Evolutionary conservation across 2,797 vertebrate species (phyloP), one percentile per base, ranked within the genome.

Genomic region (Lagodon rhomboides): DNA sequence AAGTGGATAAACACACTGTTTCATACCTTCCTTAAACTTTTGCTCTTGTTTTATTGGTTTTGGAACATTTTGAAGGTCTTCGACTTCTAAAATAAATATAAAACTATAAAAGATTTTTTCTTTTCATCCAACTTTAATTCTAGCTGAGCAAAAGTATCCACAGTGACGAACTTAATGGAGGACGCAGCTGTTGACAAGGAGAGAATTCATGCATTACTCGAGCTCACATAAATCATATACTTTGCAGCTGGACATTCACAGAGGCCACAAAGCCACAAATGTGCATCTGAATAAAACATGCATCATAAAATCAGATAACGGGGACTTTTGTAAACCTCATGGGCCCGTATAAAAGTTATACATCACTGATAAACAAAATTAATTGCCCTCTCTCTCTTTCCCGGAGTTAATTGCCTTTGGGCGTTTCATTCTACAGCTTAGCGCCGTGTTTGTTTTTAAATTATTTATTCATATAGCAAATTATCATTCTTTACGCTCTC

Each of bases 361-460:
- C 70, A 90, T 92, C 82, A 63, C 73, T 53, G 71, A 90, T 87
- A 91, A 92, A 89, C 84, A 83, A 68, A 89, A 84, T 87, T 73
- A 91, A 94, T 90, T 86, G 80, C 80, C 70, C 80, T 86, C 79
- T 87, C 79, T 87, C 82, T 58, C 71, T 82, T 79, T 86, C 72
- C 73, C 38, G 1, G 13, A 85, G 71, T 91, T 89, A 89, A 90
- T 90, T 87, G 90, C 81, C 85, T 90, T 73, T 73, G 79, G 75
- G 78, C 38, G 30, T 85, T 77, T 82, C 54, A 78, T 74, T 70
- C 68, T 68, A 74, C 84, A 82, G 75, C 80, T 76, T 60, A 66
- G 73, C 50, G 49, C 46, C 8, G 0, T 61, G 73, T 85, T 84
- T 88, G 61, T 76, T 88, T 87, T 80, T 61, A 68, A 87, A 84